Percentiles rank a stretch among this genome's conserved stretches.
Evolutionary conservation across 2,797 vertebrate species (phyloP).

Genomic region (Euphonia xanthogaster): DNA sequence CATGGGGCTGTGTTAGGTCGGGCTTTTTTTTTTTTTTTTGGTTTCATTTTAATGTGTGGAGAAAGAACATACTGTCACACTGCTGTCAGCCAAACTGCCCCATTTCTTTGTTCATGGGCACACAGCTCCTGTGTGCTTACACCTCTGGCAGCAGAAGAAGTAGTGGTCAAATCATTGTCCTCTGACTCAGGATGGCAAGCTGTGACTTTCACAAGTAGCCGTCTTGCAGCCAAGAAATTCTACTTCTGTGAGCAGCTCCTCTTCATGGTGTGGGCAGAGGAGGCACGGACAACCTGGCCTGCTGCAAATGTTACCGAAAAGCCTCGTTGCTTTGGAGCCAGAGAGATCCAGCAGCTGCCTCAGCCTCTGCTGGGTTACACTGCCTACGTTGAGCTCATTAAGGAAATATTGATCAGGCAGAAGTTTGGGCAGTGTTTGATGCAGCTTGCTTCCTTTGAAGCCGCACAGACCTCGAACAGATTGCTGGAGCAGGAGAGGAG

Average conservation of each 20-base stretch:
- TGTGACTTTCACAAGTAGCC: neutral
- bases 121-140: neutral
- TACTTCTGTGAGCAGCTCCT: neutral
- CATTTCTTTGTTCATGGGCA: neutral
- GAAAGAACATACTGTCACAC: neutral
- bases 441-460: neutral
- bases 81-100: neutral
- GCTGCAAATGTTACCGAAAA: neutral
- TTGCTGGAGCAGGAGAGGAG: neutral
- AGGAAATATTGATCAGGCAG: neutral
- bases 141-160: neutral
- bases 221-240: neutral
- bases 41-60: fast-evolving
- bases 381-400: neutral
- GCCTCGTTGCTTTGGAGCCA: fast-evolving
- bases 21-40: neutral
- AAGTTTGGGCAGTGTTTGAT: neutral
- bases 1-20: fast-evolving
- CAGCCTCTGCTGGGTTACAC: neutral
- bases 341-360: neutral
- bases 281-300: neutral
- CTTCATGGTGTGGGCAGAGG: neutral
- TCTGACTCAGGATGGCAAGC: neutral
- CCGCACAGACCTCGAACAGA: neutral
- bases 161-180: neutral